Conservation (phyloP, 1,140 invertebrate genomes). For the Drosophila equinoxialis region DNA sequence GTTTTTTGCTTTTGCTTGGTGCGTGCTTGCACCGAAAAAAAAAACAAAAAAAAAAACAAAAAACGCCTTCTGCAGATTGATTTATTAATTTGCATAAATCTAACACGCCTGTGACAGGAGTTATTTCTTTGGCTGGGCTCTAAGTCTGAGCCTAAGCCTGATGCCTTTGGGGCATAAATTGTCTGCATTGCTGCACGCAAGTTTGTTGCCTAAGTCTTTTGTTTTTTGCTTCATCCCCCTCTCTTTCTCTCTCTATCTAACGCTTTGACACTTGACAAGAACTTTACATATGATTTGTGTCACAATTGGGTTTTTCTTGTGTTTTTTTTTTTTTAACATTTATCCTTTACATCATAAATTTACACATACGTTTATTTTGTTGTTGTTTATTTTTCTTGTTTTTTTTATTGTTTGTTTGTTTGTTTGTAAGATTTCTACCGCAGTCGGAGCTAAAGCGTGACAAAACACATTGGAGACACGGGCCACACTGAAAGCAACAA, state of each 20-base stretch:
- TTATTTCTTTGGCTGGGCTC: constrained; percentile 29
- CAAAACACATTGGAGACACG: constrained; percentile 80
- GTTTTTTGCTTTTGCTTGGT: constrained; percentile 52
- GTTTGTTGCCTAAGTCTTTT: constrained; percentile 73
- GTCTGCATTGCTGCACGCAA: constrained; percentile 69
- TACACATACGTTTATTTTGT: constrained; percentile 60
- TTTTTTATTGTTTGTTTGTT: constrained; percentile 3
- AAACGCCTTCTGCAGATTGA: constrained; percentile 57
- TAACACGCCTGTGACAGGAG: constrained; percentile 75
- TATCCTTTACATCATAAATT: constrained; percentile 49
- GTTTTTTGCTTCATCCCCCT: constrained; percentile 14
- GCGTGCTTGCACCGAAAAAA: constrained; percentile 18
- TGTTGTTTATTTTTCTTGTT: constrained; percentile 30
- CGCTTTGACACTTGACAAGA: constrained; percentile 52
- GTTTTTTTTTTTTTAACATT: constrained; percentile 15
- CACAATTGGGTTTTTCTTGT: constrained; percentile 27
- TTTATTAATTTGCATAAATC: constrained; percentile 81
- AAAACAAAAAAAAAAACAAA: constrained; percentile 28
- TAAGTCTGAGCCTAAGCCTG: constrained; percentile 26
- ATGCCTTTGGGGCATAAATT: constrained; percentile 64
- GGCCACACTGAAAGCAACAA: constrained; percentile 76
- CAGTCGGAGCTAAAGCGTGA: constrained; percentile 72
- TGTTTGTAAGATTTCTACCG: constrained; percentile 35
- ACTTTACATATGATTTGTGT: constrained; percentile 31
- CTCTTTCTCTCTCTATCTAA: constrained; percentile 19